Evolutionary conservation across 2,113 vertebrate genomes (phyloP).

Genomic region (Echinops telfairi): DNA sequence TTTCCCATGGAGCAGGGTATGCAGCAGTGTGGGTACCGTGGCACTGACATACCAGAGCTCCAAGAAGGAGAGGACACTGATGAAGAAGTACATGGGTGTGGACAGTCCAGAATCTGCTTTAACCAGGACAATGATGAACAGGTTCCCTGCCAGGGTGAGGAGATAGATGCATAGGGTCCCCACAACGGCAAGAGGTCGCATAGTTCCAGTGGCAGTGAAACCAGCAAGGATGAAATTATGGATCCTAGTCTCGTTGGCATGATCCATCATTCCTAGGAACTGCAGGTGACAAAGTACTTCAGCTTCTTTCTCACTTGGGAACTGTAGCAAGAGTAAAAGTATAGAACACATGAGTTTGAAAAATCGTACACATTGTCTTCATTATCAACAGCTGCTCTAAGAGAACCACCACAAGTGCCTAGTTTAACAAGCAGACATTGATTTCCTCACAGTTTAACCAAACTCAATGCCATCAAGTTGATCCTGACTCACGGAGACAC

Average conservation of each 20-base stretch:
- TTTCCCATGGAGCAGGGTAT: not conserved
- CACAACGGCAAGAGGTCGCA: not conserved
- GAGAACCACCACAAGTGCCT: too few species aligned
- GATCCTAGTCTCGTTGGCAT: not conserved
- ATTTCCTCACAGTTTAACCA: too few species aligned
- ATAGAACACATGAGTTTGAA: not conserved
- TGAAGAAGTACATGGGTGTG: conserved; percentile 78
- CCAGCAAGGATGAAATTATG: not conserved
- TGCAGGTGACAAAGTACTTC: not conserved
- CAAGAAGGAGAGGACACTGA: conserved; percentile 69
- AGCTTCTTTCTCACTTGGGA: not conserved
- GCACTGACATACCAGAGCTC: conserved; percentile 68
- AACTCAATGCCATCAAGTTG: too few species aligned
- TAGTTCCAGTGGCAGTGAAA: not conserved
- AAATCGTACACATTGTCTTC: rapidly evolving
- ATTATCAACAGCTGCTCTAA: too few species aligned
- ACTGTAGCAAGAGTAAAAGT: not conserved
- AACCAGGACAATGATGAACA: conserved; percentile 62
- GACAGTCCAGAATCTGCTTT: conserved; percentile 2
- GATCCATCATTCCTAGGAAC: not conserved
- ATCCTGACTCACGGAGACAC: too few species aligned
- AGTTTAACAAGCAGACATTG: too few species aligned
- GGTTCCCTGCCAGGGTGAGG: conserved; percentile 64
- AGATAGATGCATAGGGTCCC: conserved; percentile 42
- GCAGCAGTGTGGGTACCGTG: conserved; percentile 63